Conservation (phyloP, 2,113 vertebrate species). For the Herpetotheres cachinnans region DNA sequence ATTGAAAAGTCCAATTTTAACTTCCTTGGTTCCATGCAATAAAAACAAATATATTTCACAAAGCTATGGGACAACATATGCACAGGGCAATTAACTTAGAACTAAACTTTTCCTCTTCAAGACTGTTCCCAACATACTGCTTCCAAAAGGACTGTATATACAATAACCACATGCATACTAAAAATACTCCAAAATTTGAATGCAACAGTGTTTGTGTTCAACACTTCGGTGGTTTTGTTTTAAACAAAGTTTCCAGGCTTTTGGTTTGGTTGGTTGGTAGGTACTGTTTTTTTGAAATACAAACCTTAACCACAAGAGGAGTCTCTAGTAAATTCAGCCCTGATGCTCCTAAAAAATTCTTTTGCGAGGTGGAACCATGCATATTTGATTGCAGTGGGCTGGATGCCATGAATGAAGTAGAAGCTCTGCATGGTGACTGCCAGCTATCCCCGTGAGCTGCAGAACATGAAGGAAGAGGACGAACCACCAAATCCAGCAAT, state of each 20-base stretch:
- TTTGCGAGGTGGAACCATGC: slow-evolving; percentile 24
- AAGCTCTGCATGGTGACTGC: slow-evolving; percentile 63
- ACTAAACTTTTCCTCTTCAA: not conserved
- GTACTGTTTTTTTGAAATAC: not conserved
- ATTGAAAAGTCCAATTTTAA: not conserved
- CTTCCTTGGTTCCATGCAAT: not conserved
- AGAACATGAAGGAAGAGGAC: slow-evolving; percentile 72
- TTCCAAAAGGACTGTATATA: not conserved
- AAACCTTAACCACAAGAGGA: slow-evolving; percentile 90
- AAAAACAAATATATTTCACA: not conserved
- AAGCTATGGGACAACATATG: not conserved
- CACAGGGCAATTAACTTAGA: not conserved
- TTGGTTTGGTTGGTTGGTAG: not conserved
- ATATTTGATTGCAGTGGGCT: slow-evolving; percentile 29
- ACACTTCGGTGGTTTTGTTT: not conserved
- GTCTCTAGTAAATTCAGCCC: slow-evolving; percentile 88
- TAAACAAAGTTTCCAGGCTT: not conserved
- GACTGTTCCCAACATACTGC: not conserved
- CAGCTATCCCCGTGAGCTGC: slow-evolving; percentile 33
- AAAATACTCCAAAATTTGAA: not conserved
- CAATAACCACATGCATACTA: not conserved
- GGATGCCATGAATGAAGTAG: slow-evolving; percentile 56
- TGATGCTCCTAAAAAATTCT: slow-evolving; percentile 69
- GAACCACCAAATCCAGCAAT: slow-evolving; percentile 82
- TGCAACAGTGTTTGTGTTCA: not conserved